phyloP scores from a whole-genome alignment of 64 coral and sea anemone genomes.

The Hydrozoanthus tunicans region DNA sequence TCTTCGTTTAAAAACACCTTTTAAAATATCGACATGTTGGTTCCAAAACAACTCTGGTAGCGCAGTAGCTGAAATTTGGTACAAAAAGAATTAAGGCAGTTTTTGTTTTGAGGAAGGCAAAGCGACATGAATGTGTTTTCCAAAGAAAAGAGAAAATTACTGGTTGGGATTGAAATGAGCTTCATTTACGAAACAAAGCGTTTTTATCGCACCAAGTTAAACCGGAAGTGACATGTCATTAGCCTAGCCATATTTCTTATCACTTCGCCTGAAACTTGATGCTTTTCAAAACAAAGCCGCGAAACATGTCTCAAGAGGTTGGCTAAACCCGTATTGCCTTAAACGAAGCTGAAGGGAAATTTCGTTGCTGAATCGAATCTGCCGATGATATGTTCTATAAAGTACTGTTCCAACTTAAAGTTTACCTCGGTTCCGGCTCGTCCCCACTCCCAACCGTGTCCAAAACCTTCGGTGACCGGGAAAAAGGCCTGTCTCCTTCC shows the following conservation, averaged over 20 bases:
- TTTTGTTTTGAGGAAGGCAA: neutral
- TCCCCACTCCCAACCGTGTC: neutral
- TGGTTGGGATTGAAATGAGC: neutral
- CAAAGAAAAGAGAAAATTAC: neutral
- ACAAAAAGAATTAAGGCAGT: neutral
- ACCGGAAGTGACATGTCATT: constrained; percentile 33
- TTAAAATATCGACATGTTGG: too few relatives aligned
- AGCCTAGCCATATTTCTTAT: constrained; percentile 5
- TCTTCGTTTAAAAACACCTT: neutral
- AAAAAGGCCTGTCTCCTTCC: constrained; percentile 41
- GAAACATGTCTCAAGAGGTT: neutral
- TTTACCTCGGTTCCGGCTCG: neutral
- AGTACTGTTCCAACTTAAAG: neutral
- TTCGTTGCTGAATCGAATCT: constrained; percentile 13
- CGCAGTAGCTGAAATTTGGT: neutral
- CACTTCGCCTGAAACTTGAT: constrained; percentile 11
- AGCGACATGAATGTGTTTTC: neutral
- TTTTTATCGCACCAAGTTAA: neutral
- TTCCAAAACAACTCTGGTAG: neutral
- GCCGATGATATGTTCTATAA: neutral
- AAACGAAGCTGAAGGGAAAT: constrained; percentile 21
- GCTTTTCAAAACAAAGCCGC: constrained; percentile 17
- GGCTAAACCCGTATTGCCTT: neutral
- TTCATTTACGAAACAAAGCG: neutral
- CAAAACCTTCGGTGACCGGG: constrained; percentile 11